Base-by-base conservation (phyloP, 2,888 invertebrate genomes). In the Epistrophella euchroma region DNA sequence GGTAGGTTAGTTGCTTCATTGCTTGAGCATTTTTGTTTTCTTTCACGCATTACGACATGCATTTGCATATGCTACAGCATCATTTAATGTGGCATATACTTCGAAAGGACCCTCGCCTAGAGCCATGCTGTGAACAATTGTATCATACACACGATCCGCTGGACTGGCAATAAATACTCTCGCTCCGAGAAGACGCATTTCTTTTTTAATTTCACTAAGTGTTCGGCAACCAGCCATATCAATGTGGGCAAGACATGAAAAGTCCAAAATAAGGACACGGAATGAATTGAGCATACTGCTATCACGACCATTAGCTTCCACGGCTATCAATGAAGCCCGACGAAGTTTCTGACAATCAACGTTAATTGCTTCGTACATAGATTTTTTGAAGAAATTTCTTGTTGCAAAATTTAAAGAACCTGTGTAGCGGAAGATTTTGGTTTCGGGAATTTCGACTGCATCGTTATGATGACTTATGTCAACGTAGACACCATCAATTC, bases 341-440 rank as follows among this genome's bases (percentile, higher is more conserved):
- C 88, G 88, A 37, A 90, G 76, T 75, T 89, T 92, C 55, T 92
- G 93, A 1, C 93, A 93, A 81, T 94, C 91, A 15, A 94, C 90
- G 6, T 93, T 93, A 3, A 95, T 91, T 19, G 93, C 90, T 35
- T 92, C 91, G 89, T 94, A 93, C 10, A 95, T 90, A 60, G 93
- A 93, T 2, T 92, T 91, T 86, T 93, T 94, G 88, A 95, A 95
- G 87, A 93, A 93, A 78, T 93, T 92, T 60, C 93, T 93, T 11
- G 95, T 95, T 2, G 95, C 95, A 90, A 96, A 96, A 91, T 95
- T 96, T 9, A 96, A 91, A 9, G 94, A 94, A 2, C 96, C 96
- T 71, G 93, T 93, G 88, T 96, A 96, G 88, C 95, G 95, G 90
- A 95, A 94, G 75, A 96, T 95, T 90, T 95, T 95, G 1, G 95